Base-by-base conservation (phyloP, 1,140 invertebrate species). In the Sinella curviseta region DNA sequence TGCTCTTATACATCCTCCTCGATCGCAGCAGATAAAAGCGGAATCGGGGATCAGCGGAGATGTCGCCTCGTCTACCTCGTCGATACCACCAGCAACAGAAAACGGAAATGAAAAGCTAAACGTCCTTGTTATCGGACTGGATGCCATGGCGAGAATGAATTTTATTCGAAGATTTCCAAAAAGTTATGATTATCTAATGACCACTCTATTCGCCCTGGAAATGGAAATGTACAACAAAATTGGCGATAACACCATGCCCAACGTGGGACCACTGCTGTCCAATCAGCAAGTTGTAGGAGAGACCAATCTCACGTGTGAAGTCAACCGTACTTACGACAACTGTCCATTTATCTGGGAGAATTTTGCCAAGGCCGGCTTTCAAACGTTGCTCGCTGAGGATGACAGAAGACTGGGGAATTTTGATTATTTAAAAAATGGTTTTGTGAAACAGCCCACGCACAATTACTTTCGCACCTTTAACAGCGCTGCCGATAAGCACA, bases 111-210 rank as follows among this genome's bases (percentile, higher is more conserved):
- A 34, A 0, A 74, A 83, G 65, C 86, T 90, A 14, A 93, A 91
- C 82, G 89, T 97, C 0, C 88, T 97, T 30, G 88, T 97, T 17
- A 85, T 97, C n/a, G 95, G 95, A 0, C 89, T 97, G 17, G 95
- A 97, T 85, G 92, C 94, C 0, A 90, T 96, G 0, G 97, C 95
- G 0, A 89, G 94, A 60, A 87, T 96, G 70, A 96, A 97, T 87
- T 92, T 95, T 78, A 90, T 93, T 65, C 90, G 95, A 20, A 92
- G 93, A 78, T 93, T 96, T 92, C 92, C 92, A 0, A 89, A 90
- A 83, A 94, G 93, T 0, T 86, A 90, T 0, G 82, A 87, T 0
- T 91, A 90, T 82, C 87, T 95, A 16, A 82, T 81, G n/a, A 88
- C 89, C 77, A 86, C 90, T 16, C 86, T 93, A 3, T 88, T 87